Base-by-base conservation (phyloP, 2,797 vertebrate species). In the Malurus leucopterus region DNA sequence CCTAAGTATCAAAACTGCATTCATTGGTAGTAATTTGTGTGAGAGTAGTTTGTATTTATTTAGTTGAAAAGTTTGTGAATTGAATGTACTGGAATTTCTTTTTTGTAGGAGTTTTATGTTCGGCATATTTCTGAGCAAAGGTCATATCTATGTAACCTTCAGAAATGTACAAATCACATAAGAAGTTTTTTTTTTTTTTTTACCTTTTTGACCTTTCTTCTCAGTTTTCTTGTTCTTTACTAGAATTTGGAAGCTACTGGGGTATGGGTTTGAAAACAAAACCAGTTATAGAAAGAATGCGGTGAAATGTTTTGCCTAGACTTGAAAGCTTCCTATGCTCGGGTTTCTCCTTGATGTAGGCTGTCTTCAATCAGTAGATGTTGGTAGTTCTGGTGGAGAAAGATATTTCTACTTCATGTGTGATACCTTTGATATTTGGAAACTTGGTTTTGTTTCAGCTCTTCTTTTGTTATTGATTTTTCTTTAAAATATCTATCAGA, bases 71-170 rank as follows among this genome's bases (percentile, higher is more conserved):
- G 32, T 67, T 94, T 58, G 26, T 91, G 90, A 95, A 78, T 82
- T 93, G 87, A 78, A 75, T 62, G 74, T 50, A 80, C 84, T 91
- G 76, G 88, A 88, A 88, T 95, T 93, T 93, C 64, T 91, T 93
- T 91, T 64, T 85, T 90, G 75, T 58, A 68, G 76, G 62, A 63
- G 23, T 86, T 88, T 90, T 89, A 47, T 88, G 68, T 90, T 95
- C 84, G 89, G 80, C 58, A 27, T 84, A 14, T 95, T 20, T 81
- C 80, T 90, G 85, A 93, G 92, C 62, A 91, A 38, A 40, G 49
- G 30, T 71, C 30, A 55, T 8, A 41, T 24, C 92, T 96, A 46
- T 20, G 22, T 93, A 94, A 95, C 61, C 24, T 72, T 49, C 58
- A 88, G 43, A 85, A 75, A 70, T 59, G 49, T 73, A 30, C 9